These are phyloP conservation scores for Metallyticus violacea DNA, from an alignment of 2,888 invertebrate genomes.

Conservation along the genomic window DNA sequence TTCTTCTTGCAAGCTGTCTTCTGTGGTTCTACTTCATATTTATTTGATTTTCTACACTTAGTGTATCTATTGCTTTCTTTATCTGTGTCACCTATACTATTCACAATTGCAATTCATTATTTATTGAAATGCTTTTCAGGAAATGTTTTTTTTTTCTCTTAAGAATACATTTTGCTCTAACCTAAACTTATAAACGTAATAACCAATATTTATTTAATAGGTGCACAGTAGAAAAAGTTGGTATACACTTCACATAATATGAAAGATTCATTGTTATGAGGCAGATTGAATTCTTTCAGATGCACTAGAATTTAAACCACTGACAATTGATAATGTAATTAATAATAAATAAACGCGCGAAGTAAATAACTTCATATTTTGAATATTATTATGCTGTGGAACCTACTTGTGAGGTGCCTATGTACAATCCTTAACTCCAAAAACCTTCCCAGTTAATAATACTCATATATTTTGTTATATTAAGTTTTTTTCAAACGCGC, in stretches of 20 bases:
- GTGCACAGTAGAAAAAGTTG: not conserved
- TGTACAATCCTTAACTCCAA: not conserved
- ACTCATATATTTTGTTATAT: not conserved
- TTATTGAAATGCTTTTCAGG: conserved; percentile 8
- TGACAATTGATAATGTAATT: not conserved
- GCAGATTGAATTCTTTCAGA: conserved; percentile 7
- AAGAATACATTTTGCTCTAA: not conserved
- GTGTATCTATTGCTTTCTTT: not conserved
- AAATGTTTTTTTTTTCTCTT: not conserved
- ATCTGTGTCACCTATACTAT: not conserved
- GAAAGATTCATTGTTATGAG: not conserved
- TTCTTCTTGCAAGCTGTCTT: conserved; percentile 32
- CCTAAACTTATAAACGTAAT: conserved; percentile 2
- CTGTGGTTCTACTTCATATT: conserved; percentile 1
- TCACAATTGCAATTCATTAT: not conserved
- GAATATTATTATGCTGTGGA: not conserved
- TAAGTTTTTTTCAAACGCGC: not conserved
- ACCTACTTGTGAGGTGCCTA: not conserved
- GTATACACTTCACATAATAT: not conserved
- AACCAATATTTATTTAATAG: conserved; percentile 14
- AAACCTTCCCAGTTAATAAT: not conserved
- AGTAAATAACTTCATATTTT: not conserved
- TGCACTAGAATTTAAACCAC: not conserved
- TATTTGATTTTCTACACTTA: conserved; percentile 1
- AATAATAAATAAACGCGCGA: not conserved